These are phyloP conservation scores for Saccopteryx leptura DNA, from an alignment of 2,113 vertebrate genomes.

Conservation along the genomic window DNA sequence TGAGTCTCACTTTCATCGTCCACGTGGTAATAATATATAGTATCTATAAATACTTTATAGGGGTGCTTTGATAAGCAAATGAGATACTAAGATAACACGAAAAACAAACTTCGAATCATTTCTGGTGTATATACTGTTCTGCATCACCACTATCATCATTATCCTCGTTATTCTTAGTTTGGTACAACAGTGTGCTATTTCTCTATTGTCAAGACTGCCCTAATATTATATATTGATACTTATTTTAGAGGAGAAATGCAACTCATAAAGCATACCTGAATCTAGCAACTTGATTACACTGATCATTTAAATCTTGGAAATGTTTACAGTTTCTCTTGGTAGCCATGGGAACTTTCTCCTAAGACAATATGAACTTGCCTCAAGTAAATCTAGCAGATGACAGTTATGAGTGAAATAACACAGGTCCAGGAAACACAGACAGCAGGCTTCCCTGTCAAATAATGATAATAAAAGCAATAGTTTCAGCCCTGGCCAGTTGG, in stretches of 20 bases:
- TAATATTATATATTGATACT: background rate
- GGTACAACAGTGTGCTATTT: background rate
- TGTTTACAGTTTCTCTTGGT: background rate
- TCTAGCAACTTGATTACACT: background rate
- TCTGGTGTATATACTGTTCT: background rate
- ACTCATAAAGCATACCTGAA: background rate
- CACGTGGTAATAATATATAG: background rate
- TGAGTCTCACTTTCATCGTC: background rate
- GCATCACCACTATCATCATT: background rate
- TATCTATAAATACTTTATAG: background rate
- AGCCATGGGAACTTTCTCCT: background rate
- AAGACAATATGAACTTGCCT: background rate
- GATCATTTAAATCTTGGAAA: conserved; percentile 3
- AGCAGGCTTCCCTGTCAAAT: background rate
- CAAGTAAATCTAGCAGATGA: background rate
- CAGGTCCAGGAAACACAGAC: background rate
- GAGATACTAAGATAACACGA: background rate
- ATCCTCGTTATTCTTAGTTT: background rate
- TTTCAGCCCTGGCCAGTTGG: no score
- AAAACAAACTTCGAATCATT: background rate
- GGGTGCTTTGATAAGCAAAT: background rate
- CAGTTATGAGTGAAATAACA: background rate
- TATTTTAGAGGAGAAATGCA: conserved; percentile 15
- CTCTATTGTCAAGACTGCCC: background rate
- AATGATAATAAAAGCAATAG: background rate